Evolutionary conservation across 2,888 invertebrate genomes (phyloP), one percentile per base, ranked within the genome.

Genomic region (Diaprepes abbreviatus): DNA sequence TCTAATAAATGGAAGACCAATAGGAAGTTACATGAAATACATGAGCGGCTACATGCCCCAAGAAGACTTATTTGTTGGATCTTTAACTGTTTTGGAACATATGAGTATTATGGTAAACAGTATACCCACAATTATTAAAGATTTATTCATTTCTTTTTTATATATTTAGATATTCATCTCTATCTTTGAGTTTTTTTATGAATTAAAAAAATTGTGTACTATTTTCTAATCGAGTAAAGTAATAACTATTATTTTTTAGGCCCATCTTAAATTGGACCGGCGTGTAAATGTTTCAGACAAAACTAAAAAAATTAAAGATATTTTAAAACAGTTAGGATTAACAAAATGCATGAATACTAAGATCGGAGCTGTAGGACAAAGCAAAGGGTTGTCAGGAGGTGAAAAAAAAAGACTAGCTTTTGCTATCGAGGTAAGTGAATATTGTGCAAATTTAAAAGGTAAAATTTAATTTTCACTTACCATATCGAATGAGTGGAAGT

Each of bases 341-440:
- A 85, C 88, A 0, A 88, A 91, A 3, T 91, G 92, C 70, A 87
- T 91, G 5, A 87, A 93, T 74, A 92, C 93, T 0, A 86, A 90
- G 66, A 97, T 98, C 65, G 97, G 96, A 0, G 88, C 89, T 0
- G 86, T 89, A 9, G 92, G 92, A 38, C 89, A 91, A 16, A 86
- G 87, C 58, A 95, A 94, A 82, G 92, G 95, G 0, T 86, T 98
- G 0, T 97, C 97, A 0, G 97, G 97, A 0, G 98, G 98, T 0
- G 98, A 98, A 82, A 92, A 93, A 80, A 97, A 97, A 80, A 87
- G 97, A 63, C 85, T 98, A 16, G 92, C 97, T 0, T 97, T 98
- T 81, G 98, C 97, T 3, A 92, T 95, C 0, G 97, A 97, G 87
- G 94, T 93, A 83, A 78, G 74, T 65, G n/a, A n/a, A n/a, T n/a